A percentile compares a stretch with the other conserved stretches of the same genome.
These are phyloP conservation scores for Cerastis leucographa DNA, from an alignment of 2,888 invertebrate species.

Conservation along the genomic window DNA sequence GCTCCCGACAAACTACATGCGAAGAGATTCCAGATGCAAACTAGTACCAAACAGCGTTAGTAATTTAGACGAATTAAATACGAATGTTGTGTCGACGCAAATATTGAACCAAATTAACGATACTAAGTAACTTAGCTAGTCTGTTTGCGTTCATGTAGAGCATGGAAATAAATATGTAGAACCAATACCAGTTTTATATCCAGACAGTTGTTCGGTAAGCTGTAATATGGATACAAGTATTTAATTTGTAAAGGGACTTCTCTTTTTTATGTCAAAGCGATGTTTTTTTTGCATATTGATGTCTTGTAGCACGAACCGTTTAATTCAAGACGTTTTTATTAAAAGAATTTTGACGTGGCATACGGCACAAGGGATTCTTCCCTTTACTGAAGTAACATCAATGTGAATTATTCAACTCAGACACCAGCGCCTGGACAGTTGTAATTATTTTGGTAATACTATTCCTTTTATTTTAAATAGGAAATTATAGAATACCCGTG, in stretches of 20 bases:
- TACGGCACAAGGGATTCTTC: no score
- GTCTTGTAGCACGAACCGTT: not conserved
- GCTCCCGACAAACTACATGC: slow-evolving; percentile 3
- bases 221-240: not conserved
- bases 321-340: not conserved
- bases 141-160: slow-evolving; percentile 27
- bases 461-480: no score
- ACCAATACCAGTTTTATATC: slow-evolving; percentile 21
- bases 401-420: no score
- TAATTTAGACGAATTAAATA: slow-evolving; percentile 53
- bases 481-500: no score
- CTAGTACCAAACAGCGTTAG: slow-evolving; percentile 33
- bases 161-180: slow-evolving; percentile 9
- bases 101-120: slow-evolving; percentile 52
- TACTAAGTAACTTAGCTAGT: slow-evolving; percentile 25
- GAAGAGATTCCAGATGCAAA: slow-evolving; percentile 21
- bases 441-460: no score
- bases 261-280: slow-evolving; percentile 2
- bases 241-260: not conserved
- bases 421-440: no score
- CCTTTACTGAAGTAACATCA: no score
- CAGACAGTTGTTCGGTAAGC: not conserved
- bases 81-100: slow-evolving; percentile 26
- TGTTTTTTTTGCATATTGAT: slow-evolving; percentile 25
- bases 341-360: not conserved